Conservation (phyloP, 2,797 vertebrate genomes). For the Bradypodion pumilum region DNA sequence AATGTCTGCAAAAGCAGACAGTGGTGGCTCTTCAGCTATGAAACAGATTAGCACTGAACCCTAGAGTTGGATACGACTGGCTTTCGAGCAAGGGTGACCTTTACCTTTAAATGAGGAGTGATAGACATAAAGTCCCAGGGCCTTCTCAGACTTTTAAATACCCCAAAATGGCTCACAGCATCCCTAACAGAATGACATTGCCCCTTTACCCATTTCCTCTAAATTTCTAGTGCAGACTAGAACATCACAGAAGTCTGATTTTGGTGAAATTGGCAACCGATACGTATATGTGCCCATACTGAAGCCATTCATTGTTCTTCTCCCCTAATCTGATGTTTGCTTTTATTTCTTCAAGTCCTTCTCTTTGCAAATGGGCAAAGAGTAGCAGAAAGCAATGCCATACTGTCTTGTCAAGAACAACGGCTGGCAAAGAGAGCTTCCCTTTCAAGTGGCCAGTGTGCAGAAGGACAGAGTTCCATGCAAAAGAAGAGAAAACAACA, state of each 20-base stretch:
- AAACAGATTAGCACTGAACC: too few relatives aligned
- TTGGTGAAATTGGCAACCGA: not conserved
- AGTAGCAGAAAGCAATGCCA: constrained; percentile 8
- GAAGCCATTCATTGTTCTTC: not conserved
- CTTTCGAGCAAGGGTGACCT: too few relatives aligned
- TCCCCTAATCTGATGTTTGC: not conserved
- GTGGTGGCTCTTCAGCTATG: too few relatives aligned
- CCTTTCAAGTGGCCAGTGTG: not conserved
- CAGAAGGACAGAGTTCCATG: not conserved
- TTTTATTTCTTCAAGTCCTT: not conserved
- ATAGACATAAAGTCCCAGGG: not conserved
- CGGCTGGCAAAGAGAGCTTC: not conserved
- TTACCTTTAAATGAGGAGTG: not conserved
- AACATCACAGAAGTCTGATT: not conserved
- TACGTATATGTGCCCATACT: not conserved
- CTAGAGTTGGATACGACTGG: too few relatives aligned
- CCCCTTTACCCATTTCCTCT: not conserved
- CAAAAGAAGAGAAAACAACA: not conserved
- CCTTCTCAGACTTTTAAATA: not conserved
- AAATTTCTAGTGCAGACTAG: not conserved
- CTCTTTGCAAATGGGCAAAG: not conserved
- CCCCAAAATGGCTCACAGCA: not conserved
- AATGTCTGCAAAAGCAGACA: too few relatives aligned
- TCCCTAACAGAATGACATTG: not conserved
- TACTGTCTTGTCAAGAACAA: not conserved